A percentile compares a stretch with the other conserved stretches of the same genome.
phyloP scores from a whole-genome alignment of 2,797 vertebrate species.

The Podarcis lilfordi region DNA sequence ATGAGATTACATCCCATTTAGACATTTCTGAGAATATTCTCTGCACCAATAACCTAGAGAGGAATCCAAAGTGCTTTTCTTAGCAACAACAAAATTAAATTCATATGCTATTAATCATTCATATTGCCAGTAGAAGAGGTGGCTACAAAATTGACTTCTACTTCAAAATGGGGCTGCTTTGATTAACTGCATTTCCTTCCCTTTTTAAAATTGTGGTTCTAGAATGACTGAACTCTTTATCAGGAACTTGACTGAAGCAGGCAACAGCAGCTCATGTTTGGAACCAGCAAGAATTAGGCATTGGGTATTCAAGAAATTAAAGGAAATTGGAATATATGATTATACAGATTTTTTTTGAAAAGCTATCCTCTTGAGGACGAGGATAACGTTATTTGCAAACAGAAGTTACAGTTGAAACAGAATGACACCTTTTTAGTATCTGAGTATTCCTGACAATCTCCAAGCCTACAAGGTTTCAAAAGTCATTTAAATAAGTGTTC shows the following conservation, averaged over 20 bases:
- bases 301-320: neutral
- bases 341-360: neutral
- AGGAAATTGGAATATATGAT: neutral
- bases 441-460: neutral
- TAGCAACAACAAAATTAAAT: neutral
- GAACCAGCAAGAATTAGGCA: neutral
- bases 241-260: neutral
- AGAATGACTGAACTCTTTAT: neutral
- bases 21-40: slow-evolving; percentile 15
- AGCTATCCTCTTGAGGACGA: neutral
- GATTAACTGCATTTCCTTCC: neutral
- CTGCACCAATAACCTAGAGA: neutral
- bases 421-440: neutral
- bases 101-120: neutral
- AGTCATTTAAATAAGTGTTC: neutral
- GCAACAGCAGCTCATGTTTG: neutral
- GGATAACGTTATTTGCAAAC: neutral
- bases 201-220: neutral
- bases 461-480: neutral
- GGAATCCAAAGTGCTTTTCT: neutral
- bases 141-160: neutral
- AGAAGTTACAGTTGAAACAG: neutral
- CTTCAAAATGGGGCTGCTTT: neutral
- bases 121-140: neutral
- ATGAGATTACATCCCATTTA: slow-evolving; percentile 21